Conservation (phyloP, 2,888 invertebrate species). For the Oligia latruncula region DNA sequence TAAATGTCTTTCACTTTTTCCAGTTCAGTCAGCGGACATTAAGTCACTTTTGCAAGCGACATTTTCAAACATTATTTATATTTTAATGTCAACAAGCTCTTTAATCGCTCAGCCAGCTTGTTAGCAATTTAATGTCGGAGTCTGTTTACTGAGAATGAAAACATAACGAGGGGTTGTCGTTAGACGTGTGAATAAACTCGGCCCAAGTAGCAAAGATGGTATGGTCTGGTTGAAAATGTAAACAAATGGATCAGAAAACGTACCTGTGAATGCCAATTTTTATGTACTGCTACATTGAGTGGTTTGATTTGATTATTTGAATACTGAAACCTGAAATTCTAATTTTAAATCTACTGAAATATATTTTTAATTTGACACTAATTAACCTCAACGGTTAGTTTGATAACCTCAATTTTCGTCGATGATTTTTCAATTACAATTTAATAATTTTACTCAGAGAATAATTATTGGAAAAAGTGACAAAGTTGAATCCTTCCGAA, state of each 20-base stretch:
- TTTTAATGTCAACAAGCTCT: constrained; percentile 48
- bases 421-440: not conserved
- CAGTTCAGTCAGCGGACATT: not conserved
- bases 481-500: not conserved
- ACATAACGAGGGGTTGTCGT: constrained; percentile 19
- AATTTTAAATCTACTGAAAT: not conserved
- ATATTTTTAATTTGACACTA: not conserved
- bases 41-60: constrained; percentile 13
- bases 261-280: not conserved
- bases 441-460: not conserved
- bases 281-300: too few species aligned
- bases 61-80: constrained; percentile 46
- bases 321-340: not conserved
- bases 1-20: constrained; percentile 1
- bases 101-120: constrained; percentile 52
- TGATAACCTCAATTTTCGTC: not conserved
- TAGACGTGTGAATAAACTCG: constrained; percentile 1
- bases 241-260: not conserved
- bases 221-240: not conserved
- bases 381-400: not conserved
- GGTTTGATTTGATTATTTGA: not conserved
- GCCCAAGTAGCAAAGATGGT: not conserved
- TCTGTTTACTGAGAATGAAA: constrained; percentile 41
- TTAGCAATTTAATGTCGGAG: constrained; percentile 43
- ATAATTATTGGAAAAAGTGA: not conserved